Evolutionary conservation across 2,113 vertebrate species (phyloP).

Genomic region (Peromyscus polionotus): DNA sequence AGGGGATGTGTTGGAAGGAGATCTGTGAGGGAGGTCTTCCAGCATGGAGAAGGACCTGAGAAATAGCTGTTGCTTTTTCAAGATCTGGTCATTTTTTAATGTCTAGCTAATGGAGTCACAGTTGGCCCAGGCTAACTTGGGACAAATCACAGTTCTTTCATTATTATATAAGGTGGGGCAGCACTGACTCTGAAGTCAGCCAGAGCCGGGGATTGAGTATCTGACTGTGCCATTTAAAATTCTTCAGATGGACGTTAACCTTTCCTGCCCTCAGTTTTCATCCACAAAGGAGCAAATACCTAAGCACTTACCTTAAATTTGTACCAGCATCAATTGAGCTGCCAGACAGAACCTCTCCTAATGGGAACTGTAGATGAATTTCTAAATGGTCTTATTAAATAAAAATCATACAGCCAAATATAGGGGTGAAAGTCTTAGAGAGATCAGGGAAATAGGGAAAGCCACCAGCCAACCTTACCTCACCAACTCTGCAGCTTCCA

Average conservation of each 20-base stretch:
- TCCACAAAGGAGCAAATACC: conserved; percentile 14
- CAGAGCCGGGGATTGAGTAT: background rate
- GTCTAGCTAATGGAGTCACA: conserved; percentile 31
- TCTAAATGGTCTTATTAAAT: no score
- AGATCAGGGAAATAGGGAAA: no score
- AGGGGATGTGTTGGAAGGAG: background rate
- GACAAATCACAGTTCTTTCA: background rate
- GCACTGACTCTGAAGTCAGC: background rate
- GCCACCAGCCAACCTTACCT: no score
- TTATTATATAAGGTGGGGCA: background rate
- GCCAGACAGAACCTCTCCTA: background rate
- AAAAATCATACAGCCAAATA: no score
- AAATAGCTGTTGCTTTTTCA: conserved; percentile 60
- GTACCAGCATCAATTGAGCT: background rate
- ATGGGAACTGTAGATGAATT: background rate
- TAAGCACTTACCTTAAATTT: conserved; percentile 51
- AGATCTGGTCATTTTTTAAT: conserved; percentile 31
- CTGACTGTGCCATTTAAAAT: conserved; percentile 35
- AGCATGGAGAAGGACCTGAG: background rate
- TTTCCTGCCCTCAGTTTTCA: background rate
- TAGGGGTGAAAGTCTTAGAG: no score
- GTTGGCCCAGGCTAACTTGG: background rate
- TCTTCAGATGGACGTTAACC: background rate
- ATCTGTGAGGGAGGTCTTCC: background rate
- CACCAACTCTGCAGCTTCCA: no score